Conservation (phyloP, 2,113 vertebrate genomes). For the Cyphomyrus discorhynchus region DNA sequence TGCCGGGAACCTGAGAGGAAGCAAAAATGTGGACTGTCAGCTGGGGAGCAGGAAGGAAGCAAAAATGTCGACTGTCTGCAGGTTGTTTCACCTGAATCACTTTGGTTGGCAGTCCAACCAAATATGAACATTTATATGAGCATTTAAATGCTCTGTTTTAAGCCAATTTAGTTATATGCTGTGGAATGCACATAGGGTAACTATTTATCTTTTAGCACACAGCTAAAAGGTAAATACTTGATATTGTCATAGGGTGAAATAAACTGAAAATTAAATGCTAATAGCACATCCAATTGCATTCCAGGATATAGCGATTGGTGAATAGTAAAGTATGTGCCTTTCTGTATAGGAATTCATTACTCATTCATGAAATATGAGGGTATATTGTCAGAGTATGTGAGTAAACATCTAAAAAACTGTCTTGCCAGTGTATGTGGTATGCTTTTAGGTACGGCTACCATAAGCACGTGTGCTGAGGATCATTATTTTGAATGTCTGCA, state of each 20-base stretch:
- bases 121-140: neutral
- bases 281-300: neutral
- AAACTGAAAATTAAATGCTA: neutral
- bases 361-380: neutral
- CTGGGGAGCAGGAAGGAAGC: neutral
- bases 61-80: neutral
- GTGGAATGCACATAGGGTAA: neutral
- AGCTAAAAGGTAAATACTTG: neutral
- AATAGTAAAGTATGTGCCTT: neutral
- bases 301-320: neutral
- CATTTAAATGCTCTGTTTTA: neutral
- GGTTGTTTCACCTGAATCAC: neutral
- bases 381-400: neutral
- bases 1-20: neutral
- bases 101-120: neutral
- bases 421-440: neutral
- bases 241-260: neutral
- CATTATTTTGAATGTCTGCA: neutral
- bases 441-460: neutral
- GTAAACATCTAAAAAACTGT: neutral
- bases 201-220: neutral
- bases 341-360: neutral
- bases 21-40: neutral
- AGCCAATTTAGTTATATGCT: neutral
- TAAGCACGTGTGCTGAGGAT: neutral